A percentile compares a stretch with the other conserved stretches of the same genome.
These are phyloP conservation scores for Panthera leo DNA, from an alignment of 2,113 vertebrate species.

Conservation along the genomic window DNA sequence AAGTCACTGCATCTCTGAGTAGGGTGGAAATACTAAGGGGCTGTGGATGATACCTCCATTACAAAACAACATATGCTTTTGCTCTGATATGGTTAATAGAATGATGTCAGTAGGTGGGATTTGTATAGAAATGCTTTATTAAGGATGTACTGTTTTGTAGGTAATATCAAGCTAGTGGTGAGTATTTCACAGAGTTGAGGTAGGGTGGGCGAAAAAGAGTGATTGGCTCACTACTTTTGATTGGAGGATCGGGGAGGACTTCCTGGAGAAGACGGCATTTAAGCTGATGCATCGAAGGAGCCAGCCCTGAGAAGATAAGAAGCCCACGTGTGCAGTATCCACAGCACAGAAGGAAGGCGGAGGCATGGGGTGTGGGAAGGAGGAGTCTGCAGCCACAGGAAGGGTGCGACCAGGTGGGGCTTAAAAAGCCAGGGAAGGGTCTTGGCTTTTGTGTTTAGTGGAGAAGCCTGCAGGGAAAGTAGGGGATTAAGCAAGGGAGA, in stretches of 20 bases:
- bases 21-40: neutral
- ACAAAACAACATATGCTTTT: neutral
- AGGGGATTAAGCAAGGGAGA: neutral
- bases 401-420: too few relatives aligned
- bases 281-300: neutral
- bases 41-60: neutral
- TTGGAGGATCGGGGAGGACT: neutral
- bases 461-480: neutral
- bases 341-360: neutral
- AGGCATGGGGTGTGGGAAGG: rapidly evolving
- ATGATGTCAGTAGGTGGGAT: neutral
- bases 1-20: neutral
- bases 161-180: neutral
- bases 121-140: neutral
- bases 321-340: rapidly evolving
- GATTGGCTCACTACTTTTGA: neutral
- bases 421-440: neutral
- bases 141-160: neutral
- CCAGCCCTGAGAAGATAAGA: neutral
- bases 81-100: neutral
- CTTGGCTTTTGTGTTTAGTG: neutral
- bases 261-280: neutral
- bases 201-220: neutral
- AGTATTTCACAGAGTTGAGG: neutral
- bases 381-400: neutral